Percentiles rank a stretch among this genome's conserved stretches.
These are phyloP conservation scores for Lepidurus packardi DNA, from an alignment of 1,140 invertebrate species.

Conservation along the genomic window DNA sequence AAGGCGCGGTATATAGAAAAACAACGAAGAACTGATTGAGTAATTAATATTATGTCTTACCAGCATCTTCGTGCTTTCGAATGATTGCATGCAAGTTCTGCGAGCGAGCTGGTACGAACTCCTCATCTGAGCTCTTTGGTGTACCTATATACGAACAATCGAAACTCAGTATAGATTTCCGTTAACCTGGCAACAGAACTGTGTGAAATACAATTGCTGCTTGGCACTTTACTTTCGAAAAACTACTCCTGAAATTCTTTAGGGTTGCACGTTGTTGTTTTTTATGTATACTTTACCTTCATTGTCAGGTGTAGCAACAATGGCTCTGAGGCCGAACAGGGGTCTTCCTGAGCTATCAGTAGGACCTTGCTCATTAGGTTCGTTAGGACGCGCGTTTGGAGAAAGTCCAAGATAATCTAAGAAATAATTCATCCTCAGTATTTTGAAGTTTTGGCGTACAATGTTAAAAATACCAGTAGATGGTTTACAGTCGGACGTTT, in stretches of 20 bases:
- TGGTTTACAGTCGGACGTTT: constrained; percentile 18
- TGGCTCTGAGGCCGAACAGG: constrained; percentile 33
- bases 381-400: neutral
- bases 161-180: neutral
- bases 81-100: neutral
- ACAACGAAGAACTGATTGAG: no score
- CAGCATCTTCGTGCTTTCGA: neutral
- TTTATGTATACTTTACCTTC: neutral
- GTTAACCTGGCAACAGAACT: no score
- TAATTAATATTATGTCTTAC: neutral
- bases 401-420: neutral
- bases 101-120: neutral
- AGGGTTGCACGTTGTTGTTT: neutral
- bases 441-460: neutral
- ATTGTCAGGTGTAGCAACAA: constrained; percentile 8
- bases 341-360: constrained; percentile 35
- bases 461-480: neutral
- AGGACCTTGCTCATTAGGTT: constrained; percentile 24
- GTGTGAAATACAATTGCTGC: no score
- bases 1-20: no score
- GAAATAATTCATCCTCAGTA: neutral
- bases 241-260: neutral
- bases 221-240: no score
- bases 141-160: neutral
- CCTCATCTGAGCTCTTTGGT: neutral